A percentile compares a stretch with the other conserved stretches of the same genome.
These are phyloP conservation scores for Bos taurus DNA, from an alignment of 2,113 vertebrate genomes.

Conservation along the genomic window DNA sequence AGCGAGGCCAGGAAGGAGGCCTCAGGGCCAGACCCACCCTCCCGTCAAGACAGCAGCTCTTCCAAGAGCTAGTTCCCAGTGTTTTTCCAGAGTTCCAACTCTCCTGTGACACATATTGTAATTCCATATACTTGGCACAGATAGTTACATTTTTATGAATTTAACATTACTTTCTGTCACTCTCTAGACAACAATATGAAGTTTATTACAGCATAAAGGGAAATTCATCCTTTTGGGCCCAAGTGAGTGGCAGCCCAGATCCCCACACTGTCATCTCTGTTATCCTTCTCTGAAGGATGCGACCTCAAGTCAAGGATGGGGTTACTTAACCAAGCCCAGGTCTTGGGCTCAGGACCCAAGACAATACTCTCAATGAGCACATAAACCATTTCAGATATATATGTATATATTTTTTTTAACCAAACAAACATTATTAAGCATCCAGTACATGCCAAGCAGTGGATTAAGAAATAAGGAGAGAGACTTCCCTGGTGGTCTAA, in stretches of 20 bases:
- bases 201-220: constrained; percentile 78
- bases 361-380: neutral
- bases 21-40: neutral
- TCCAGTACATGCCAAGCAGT: neutral
- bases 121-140: constrained; percentile 76
- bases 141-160: constrained; percentile 79
- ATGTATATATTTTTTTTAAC: neutral
- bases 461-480: neutral
- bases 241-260: constrained; percentile 60
- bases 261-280: neutral
- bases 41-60: neutral
- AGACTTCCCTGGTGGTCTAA: neutral
- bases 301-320: neutral
- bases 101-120: constrained; percentile 72
- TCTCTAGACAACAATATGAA: constrained; percentile 79
- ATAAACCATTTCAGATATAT: neutral
- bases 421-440: neutral
- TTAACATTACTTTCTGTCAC: constrained; percentile 76
- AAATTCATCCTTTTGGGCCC: constrained; percentile 72
- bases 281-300: neutral
- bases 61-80: neutral
- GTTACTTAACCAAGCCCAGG: neutral
- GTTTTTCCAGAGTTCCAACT: constrained; percentile 12
- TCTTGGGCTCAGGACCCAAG: neutral
- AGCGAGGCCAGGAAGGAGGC: neutral